These are phyloP conservation scores for Heloderma charlesbogerti DNA, from an alignment of 2,113 vertebrate genomes.

Conservation along the genomic window DNA sequence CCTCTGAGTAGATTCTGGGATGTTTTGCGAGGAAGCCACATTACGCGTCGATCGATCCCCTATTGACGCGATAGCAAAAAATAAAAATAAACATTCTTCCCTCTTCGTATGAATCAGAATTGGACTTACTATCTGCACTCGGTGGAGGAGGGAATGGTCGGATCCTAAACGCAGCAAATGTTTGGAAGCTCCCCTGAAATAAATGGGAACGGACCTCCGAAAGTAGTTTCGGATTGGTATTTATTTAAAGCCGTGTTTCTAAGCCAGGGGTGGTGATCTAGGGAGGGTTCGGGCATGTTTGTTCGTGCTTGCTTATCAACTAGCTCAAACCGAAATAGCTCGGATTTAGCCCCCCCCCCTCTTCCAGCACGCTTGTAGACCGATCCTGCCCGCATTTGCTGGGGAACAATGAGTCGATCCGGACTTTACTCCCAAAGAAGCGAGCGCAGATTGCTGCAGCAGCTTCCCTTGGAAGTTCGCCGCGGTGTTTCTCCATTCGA, in stretches of 20 bases:
- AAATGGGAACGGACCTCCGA: background rate
- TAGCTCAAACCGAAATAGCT: background rate
- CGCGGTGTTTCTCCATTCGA: too few species aligned
- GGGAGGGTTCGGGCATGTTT: too few species aligned
- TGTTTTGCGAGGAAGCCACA: background rate
- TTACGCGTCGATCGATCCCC: background rate
- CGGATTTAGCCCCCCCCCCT: background rate
- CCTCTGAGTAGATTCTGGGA: background rate
- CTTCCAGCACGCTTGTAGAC: background rate
- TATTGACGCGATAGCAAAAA: background rate
- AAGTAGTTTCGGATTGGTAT: too few species aligned
- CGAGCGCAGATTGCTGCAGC: background rate
- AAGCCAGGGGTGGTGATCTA: too few species aligned
- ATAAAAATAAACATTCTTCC: background rate
- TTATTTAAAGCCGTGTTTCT: background rate
- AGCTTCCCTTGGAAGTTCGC: background rate
- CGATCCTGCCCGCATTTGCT: background rate
- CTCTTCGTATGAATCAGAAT: background rate
- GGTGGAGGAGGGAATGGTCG: background rate
- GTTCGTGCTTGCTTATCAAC: background rate
- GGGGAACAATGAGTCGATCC: background rate
- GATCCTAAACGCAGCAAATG: background rate
- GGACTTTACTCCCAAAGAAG: background rate
- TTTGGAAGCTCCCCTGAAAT: background rate
- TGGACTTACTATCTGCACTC: background rate